Conservation (phyloP, 2,113 vertebrate genomes). For the Fukomys damarensis region DNA sequence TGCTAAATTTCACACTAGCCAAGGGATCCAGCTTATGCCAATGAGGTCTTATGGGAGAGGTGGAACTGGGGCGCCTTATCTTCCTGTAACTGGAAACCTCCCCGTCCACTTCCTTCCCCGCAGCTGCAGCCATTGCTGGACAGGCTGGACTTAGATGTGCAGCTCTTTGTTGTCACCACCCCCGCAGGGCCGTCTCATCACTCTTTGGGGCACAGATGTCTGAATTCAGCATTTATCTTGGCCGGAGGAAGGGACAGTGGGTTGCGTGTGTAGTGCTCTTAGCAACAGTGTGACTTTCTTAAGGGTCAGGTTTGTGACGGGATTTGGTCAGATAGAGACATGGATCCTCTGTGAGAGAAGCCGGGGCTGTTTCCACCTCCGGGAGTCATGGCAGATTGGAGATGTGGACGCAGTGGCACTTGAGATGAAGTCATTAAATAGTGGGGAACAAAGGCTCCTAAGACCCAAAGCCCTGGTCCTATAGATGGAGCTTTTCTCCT, state of each 20-base stretch:
- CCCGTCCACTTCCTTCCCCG: neutral
- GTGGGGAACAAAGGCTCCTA: neutral
- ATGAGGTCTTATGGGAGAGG: accelerated
- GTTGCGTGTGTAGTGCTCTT: neutral
- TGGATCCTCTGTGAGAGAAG: accelerated
- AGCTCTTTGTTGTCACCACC: neutral
- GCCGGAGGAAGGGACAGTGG: too few relatives aligned
- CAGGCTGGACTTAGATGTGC: neutral
- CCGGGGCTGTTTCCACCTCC: neutral
- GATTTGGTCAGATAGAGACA: neutral
- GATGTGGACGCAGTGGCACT: neutral
- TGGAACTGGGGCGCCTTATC: neutral
- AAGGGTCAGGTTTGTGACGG: neutral
- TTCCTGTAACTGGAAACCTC: neutral
- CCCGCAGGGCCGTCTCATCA: neutral
- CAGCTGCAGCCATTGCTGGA: neutral
- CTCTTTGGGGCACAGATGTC: neutral
- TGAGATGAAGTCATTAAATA: neutral
- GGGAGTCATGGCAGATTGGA: too few relatives aligned
- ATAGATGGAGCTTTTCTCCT: too few relatives aligned
- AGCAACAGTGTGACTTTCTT: neutral
- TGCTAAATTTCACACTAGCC: neutral
- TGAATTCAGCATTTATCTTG: neutral
- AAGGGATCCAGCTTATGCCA: neutral
- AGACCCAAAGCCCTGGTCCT: neutral